phyloP scores from a whole-genome alignment of 2,888 invertebrate genomes.

The Athetis lepigone region DNA sequence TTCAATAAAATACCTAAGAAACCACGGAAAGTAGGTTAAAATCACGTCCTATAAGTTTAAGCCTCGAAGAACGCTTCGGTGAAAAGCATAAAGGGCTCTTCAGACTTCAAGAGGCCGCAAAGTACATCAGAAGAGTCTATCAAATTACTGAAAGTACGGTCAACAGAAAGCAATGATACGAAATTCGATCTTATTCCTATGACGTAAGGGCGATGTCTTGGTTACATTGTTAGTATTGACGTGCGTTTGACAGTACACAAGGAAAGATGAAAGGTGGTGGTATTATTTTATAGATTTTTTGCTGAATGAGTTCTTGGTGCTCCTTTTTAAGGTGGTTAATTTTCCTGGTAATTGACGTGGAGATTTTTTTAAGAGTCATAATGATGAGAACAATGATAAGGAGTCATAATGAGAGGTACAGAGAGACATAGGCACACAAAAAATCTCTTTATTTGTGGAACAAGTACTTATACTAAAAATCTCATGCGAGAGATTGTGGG shows the following conservation, averaged over 20 bases:
- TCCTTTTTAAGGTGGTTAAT: background rate
- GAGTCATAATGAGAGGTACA: too few species aligned
- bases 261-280: background rate
- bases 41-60: slow-evolving; percentile 46
- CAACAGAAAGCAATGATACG: slow-evolving; percentile 8
- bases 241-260: slow-evolving; percentile 26
- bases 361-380: too few species aligned
- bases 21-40: slow-evolving; percentile 25
- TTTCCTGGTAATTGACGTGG: slow-evolving; percentile 9
- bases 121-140: slow-evolving; percentile 56
- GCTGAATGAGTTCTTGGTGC: slow-evolving; percentile 12
- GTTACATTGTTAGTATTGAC: background rate
- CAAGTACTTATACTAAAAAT: too few species aligned
- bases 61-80: slow-evolving; percentile 43
- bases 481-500: too few species aligned
- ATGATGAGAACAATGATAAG: too few species aligned
- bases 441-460: too few species aligned
- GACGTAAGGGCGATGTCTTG: slow-evolving; percentile 1
- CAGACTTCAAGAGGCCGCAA: slow-evolving; percentile 37
- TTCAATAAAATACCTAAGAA: slow-evolving; percentile 21
- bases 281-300: slow-evolving; percentile 18
- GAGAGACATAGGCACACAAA: too few species aligned
- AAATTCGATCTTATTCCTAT: background rate
- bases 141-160: slow-evolving; percentile 59
- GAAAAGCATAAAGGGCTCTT: slow-evolving; percentile 34